These are phyloP conservation scores for Cantharis flavilabris DNA, from an alignment of 2,888 invertebrate genomes.

Conservation along the genomic window DNA sequence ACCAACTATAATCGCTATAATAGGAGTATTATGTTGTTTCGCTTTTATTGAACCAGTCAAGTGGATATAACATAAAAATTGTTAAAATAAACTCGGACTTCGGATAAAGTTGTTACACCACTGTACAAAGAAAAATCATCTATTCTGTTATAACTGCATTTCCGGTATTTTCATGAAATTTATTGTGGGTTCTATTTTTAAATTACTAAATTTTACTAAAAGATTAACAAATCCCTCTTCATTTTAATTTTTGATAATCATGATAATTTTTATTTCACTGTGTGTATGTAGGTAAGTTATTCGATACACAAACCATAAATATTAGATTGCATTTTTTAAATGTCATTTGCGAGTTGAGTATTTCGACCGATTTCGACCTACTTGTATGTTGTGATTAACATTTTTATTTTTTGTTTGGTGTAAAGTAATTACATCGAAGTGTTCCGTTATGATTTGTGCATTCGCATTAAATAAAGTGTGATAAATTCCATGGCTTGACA, in stretches of 20 bases:
- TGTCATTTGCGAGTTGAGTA: background rate
- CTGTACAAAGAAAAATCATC: too few species aligned
- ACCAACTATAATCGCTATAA: too few species aligned
- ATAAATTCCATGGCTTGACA: background rate
- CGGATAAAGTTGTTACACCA: too few species aligned
- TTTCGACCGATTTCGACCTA: background rate
- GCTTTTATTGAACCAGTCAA: too few species aligned
- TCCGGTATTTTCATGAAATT: background rate
- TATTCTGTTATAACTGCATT: too few species aligned
- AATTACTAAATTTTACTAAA: background rate
- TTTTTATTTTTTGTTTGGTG: background rate
- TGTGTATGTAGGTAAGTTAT: background rate
- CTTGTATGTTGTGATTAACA: background rate
- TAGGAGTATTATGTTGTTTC: too few species aligned
- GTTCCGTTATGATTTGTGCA: slow-evolving; percentile 13
- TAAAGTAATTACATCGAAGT: slow-evolving; percentile 13
- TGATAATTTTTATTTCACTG: background rate
- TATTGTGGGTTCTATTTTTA: background rate
- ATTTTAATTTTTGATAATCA: background rate
- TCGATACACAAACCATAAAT: background rate
- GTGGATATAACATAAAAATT: too few species aligned
- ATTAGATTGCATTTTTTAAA: background rate
- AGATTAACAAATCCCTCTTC: background rate
- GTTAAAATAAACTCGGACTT: too few species aligned
- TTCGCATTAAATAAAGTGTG: background rate